Percentiles rank a stretch among this genome's conserved stretches.
phyloP scores from a whole-genome alignment of 2,113 vertebrate species.

The Pandion haliaetus region DNA sequence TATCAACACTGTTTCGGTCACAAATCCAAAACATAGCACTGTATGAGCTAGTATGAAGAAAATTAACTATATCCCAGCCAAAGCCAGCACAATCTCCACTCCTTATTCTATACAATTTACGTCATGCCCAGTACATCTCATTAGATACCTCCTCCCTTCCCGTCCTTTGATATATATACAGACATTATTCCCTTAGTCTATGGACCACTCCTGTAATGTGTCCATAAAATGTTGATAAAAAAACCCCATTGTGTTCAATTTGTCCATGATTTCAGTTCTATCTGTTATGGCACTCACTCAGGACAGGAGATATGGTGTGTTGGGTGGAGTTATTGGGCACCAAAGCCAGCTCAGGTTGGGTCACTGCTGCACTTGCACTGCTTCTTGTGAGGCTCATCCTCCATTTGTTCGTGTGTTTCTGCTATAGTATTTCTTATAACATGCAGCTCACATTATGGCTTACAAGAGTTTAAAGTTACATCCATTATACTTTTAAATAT shows the following conservation, averaged over 20 bases:
- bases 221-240: background rate
- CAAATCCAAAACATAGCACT: background rate
- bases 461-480: too few species aligned
- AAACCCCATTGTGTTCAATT: accelerated
- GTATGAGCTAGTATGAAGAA: background rate
- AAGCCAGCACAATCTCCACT: background rate
- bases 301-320: background rate
- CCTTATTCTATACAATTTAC: too few species aligned
- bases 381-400: background rate
- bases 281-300: background rate
- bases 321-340: background rate
- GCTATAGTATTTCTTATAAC: background rate
- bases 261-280: background rate
- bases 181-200: background rate
- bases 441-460: too few species aligned
- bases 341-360: background rate
- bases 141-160: background rate
- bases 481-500: too few species aligned
- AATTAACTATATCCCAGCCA: background rate
- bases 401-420: accelerated
- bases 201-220: background rate
- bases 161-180: background rate
- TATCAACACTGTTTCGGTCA: background rate
- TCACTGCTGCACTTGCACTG: background rate
- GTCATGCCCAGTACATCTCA: too few species aligned